phyloP scores from a whole-genome alignment of 2,113 vertebrate genomes.

The Neolamprologus sp. region DNA sequence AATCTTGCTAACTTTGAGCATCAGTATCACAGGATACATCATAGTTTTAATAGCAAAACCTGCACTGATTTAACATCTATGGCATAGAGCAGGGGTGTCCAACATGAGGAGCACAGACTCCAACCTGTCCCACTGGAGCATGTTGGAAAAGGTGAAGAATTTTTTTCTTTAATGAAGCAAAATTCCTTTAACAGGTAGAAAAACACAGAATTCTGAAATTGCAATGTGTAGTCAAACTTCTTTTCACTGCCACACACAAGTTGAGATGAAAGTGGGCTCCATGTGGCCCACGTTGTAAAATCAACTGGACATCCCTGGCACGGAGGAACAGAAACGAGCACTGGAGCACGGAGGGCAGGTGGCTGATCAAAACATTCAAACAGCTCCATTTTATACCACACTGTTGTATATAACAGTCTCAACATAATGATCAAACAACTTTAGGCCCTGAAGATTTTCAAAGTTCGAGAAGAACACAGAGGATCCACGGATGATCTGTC shows the following conservation, averaged over 20 bases:
- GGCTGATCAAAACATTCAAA: accelerated
- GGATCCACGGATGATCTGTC: background rate
- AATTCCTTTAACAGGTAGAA: background rate
- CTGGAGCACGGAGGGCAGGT: background rate
- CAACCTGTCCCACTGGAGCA: background rate
- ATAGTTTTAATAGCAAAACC: accelerated
- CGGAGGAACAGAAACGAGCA: background rate
- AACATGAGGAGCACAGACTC: background rate
- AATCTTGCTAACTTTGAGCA: background rate
- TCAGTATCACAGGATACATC: background rate
- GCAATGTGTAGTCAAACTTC: background rate
- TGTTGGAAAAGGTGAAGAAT: background rate
- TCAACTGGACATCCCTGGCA: background rate
- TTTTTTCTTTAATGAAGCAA: background rate
- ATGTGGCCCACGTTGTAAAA: background rate
- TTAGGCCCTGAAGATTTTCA: background rate
- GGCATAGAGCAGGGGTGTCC: background rate
- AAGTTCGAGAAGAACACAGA: background rate
- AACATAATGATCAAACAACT: background rate
- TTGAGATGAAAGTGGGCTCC: background rate
- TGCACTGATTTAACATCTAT: background rate
- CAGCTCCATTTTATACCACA: background rate
- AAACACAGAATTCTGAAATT: background rate
- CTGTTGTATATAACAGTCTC: background rate
- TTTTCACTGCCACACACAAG: background rate